Conservation (phyloP, 2,888 invertebrate species). For the Cerceris ruficornis region DNA sequence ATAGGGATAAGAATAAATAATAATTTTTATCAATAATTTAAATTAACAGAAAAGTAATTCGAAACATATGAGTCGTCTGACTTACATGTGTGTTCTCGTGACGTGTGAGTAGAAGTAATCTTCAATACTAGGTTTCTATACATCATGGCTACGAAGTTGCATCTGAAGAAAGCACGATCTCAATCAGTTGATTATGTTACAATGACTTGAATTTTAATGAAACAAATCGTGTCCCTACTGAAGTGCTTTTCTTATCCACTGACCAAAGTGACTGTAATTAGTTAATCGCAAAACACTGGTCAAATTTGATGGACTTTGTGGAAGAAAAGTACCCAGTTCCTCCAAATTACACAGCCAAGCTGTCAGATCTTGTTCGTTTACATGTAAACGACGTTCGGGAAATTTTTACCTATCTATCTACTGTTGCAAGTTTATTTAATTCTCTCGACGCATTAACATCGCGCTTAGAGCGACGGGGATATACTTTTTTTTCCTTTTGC, state of each 20-base stretch:
- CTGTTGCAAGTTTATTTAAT: conserved; percentile 45
- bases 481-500: neutral
- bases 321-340: conserved; percentile 25
- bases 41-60: conserved; percentile 40
- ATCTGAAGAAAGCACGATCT: conserved; percentile 21
- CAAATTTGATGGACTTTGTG: neutral
- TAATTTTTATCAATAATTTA: conserved; percentile 48
- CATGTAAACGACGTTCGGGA: conserved; percentile 56
- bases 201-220: conserved; percentile 46
- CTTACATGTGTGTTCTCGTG: neutral
- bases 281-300: too few species aligned
- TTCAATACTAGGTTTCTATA: conserved; percentile 39
- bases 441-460: conserved; percentile 40
- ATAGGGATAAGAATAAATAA: conserved; percentile 36
- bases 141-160: conserved; percentile 39
- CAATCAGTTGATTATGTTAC: conserved; percentile 47
- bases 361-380: conserved; percentile 27
- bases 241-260: conserved; percentile 26
- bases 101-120: conserved; percentile 46
- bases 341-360: conserved; percentile 42
- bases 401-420: conserved; percentile 78
- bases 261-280: neutral
- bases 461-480: conserved; percentile 50
- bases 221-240: conserved; percentile 24
- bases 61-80: neutral